Conservation (phyloP, 1,140 invertebrate genomes). For the Condylostylus longicornis region DNA sequence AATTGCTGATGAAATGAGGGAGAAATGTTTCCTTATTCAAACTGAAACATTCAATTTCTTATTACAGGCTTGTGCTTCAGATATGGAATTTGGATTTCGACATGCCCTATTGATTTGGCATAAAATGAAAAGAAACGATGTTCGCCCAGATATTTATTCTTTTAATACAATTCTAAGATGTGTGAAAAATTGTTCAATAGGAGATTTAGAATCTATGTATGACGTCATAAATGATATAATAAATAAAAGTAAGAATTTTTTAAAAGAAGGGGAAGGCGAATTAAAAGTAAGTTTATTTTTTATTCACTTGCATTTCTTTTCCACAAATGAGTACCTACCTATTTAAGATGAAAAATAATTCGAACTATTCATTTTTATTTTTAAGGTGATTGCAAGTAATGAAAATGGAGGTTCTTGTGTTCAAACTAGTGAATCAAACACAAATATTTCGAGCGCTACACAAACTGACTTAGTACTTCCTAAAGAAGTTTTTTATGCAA, state of each 20-base stretch:
- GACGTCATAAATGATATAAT: constrained; percentile 26
- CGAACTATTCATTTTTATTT: no score
- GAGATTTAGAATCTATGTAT: constrained; percentile 43
- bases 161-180: constrained; percentile 70
- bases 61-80: constrained; percentile 62
- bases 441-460: no score
- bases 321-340: no score
- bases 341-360: no score
- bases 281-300: no score
- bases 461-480: no score
- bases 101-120: constrained; percentile 72
- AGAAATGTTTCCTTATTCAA: constrained; percentile 46
- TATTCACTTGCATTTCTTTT: no score
- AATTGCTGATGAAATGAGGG: constrained; percentile 69
- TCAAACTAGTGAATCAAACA: no score
- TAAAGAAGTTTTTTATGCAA: no score
- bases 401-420: no score
- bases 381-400: no score
- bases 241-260: constrained; percentile 1
- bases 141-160: constrained; percentile 51
- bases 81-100: constrained; percentile 61
- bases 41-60: constrained; percentile 61
- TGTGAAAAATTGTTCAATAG: constrained; percentile 64
- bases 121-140: constrained; percentile 49
- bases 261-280: not conserved